Conservation (phyloP, 1,140 invertebrate genomes). For the Semibalanus balanoides region DNA sequence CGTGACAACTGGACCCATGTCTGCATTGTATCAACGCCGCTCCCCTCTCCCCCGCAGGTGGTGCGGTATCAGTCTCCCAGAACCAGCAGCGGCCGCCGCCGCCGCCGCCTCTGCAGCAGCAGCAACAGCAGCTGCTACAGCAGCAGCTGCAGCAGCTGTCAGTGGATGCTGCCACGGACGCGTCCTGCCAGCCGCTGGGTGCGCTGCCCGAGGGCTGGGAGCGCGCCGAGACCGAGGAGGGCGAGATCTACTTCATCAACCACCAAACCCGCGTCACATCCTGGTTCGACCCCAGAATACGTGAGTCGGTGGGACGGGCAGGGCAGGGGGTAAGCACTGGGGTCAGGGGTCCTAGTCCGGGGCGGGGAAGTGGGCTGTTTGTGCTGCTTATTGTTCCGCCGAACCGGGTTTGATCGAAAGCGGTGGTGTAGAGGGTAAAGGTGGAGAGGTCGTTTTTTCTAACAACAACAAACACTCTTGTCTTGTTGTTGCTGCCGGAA, state of each 20-base stretch:
- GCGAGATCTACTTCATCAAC: slow-evolving; percentile 95
- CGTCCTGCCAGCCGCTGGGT: slow-evolving; percentile 36
- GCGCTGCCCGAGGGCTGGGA: slow-evolving; percentile 92
- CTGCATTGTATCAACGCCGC: no score
- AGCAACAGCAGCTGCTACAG: slow-evolving; percentile 10
- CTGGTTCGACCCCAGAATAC: slow-evolving; percentile 94
- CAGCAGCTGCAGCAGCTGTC: slow-evolving; percentile 8
- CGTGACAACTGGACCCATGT: no score
- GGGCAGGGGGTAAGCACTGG: no score
- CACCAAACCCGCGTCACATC: slow-evolving; percentile 85
- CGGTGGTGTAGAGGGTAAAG: no score
- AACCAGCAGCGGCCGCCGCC: slow-evolving; percentile 10
- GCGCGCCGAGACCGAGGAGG: slow-evolving; percentile 78
- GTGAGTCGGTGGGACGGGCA: no score
- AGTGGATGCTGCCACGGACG: slow-evolving; percentile 5
- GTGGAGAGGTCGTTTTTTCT: no score
- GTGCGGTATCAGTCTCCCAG: slow-evolving; percentile 3
- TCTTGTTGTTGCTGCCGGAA: no score
- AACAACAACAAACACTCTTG: no score
- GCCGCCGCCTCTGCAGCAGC: slow-evolving; percentile 6
- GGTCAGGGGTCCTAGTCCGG: no score
- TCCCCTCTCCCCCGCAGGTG: slow-evolving; percentile 26
- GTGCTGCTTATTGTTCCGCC: no score
- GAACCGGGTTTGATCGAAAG: no score
- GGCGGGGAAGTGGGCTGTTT: no score